Percentiles rank a stretch among this genome's conserved stretches.
These are phyloP conservation scores for Amphiura filiformis DNA, from an alignment of 35 echinoderm and acorn worm species.

Conservation along the genomic window DNA sequence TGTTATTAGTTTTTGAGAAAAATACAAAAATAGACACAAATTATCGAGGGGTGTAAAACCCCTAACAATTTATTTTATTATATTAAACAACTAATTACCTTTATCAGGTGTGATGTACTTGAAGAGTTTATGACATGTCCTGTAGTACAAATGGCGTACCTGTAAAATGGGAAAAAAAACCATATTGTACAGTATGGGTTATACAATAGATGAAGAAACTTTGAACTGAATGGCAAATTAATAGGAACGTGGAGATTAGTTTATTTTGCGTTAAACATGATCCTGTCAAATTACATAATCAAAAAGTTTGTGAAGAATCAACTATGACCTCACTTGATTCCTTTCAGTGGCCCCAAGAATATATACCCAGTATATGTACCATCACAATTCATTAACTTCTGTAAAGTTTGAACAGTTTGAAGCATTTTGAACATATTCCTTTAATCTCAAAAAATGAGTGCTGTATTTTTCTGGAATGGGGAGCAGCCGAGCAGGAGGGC, in stretches of 20 bases:
- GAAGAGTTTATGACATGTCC: slow-evolving; percentile 83
- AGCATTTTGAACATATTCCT: too few species aligned
- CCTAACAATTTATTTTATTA: too few species aligned
- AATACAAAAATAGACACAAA: too few species aligned
- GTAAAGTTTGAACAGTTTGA: too few species aligned
- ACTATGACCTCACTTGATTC: background rate
- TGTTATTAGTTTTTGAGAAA: too few species aligned
- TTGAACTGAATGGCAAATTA: background rate
- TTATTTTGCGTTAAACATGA: background rate
- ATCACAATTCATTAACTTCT: too few species aligned
- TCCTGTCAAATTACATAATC: background rate
- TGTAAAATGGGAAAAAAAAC: slow-evolving; percentile 19
- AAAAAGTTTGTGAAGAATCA: background rate
- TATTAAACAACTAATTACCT: slow-evolving; percentile 67
- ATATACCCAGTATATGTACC: too few species aligned
- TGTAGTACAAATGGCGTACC: slow-evolving; percentile 93
- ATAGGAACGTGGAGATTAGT: background rate
- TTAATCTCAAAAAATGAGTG: too few species aligned
- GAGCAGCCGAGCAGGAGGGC: too few species aligned
- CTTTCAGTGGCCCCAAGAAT: too few species aligned
- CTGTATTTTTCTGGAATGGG: too few species aligned
- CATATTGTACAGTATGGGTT: background rate
- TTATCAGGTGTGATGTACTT: slow-evolving; percentile 69
- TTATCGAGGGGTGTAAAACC: too few species aligned
- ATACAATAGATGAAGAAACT: background rate